A percentile compares a stretch with the other conserved stretches of the same genome.
phyloP scores from a whole-genome alignment of 1,140 invertebrate species.

The Episyrphus balteatus region DNA sequence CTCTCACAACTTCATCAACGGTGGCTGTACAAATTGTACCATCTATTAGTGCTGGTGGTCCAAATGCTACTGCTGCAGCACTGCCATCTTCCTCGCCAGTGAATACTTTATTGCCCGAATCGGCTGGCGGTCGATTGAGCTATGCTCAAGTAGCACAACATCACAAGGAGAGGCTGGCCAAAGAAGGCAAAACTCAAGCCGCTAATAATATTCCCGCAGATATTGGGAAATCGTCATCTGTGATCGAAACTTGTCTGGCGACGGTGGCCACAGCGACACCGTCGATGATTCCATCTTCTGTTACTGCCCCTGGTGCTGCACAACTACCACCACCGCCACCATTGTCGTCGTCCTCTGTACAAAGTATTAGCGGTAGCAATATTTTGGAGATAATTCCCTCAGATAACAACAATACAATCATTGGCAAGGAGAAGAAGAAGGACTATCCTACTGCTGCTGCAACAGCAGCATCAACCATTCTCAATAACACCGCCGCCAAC shows the following conservation, averaged over 20 bases:
- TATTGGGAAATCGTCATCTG: too few species aligned
- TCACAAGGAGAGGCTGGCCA: constrained; percentile 46
- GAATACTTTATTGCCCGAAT: too few species aligned
- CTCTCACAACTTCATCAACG: neutral
- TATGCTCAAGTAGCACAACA: constrained; percentile 77
- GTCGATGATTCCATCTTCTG: too few species aligned
- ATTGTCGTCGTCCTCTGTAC: neutral
- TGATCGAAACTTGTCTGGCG: too few species aligned
- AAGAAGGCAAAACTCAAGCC: neutral
- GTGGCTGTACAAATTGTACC: neutral
- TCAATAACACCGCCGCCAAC: neutral
- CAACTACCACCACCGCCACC: neutral
- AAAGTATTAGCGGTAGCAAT: too few species aligned
- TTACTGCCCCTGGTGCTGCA: too few species aligned
- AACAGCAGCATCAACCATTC: too few species aligned
- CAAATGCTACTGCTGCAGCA: neutral
- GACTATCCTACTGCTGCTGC: neutral
- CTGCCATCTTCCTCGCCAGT: constrained; percentile 7
- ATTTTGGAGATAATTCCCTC: too few species aligned
- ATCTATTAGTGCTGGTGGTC: neutral
- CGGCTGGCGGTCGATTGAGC: constrained; percentile 52
- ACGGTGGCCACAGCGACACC: too few species aligned
- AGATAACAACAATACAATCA: neutral
- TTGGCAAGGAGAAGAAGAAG: neutral
- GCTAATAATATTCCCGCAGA: neutral